Conservation (phyloP, 2,888 invertebrate species). For the Dugesia japonica region DNA sequence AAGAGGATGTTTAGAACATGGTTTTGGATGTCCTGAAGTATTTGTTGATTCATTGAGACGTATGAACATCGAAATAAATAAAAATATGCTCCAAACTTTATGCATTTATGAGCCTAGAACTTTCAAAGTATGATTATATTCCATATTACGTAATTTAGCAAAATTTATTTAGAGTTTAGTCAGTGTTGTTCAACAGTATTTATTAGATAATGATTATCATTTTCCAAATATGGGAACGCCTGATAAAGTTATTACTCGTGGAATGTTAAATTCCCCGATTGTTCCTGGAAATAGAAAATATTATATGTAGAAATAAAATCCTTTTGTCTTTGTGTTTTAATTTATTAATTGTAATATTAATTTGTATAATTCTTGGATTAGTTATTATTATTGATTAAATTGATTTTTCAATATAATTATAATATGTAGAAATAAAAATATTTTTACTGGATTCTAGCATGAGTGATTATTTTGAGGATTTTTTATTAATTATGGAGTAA, state of each 20-base stretch:
- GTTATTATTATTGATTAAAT: too few relatives aligned
- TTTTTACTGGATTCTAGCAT: too few relatives aligned
- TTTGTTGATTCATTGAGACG: slow-evolving; percentile 37
- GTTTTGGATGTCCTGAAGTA: slow-evolving; percentile 25
- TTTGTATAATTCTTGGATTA: too few relatives aligned
- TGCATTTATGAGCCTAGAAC: slow-evolving; percentile 33
- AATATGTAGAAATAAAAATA: too few relatives aligned
- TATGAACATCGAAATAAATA: slow-evolving; percentile 21
- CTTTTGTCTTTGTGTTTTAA: too few relatives aligned
- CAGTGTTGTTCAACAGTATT: slow-evolving; percentile 24
- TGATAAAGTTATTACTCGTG: slow-evolving; percentile 21
- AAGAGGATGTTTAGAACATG: slow-evolving; percentile 36
- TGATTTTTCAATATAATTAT: too few relatives aligned
- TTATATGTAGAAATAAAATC: too few relatives aligned
- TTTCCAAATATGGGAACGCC: slow-evolving; percentile 17
- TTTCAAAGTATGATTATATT: slow-evolving; percentile 21
- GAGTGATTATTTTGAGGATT: too few relatives aligned
- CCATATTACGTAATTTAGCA: neutral
- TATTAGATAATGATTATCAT: neutral
- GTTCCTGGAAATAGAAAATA: slow-evolving; percentile 32
- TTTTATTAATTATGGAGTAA: too few relatives aligned
- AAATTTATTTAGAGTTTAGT: slow-evolving; percentile 24
- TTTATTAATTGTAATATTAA: too few relatives aligned
- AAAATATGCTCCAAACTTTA: slow-evolving; percentile 29
- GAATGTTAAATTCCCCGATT: slow-evolving; percentile 29